A percentile compares a stretch with the other conserved stretches of the same genome.
phyloP scores from a whole-genome alignment of 2,797 vertebrate species.

The Tapirus indicus region DNA sequence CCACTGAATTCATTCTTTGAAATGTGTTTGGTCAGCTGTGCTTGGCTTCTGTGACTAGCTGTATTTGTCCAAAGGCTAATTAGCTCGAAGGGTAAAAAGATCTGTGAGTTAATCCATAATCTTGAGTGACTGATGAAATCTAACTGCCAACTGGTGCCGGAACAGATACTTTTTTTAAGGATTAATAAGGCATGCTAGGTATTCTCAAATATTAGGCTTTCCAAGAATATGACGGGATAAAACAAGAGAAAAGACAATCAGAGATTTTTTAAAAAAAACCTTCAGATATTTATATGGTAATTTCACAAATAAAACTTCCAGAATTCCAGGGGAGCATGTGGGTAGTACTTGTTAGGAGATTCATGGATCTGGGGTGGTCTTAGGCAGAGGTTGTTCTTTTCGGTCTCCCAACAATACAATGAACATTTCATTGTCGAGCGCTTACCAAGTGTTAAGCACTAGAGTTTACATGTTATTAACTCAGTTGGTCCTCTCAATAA shows the following conservation, averaged over 20 bases:
- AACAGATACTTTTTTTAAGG: background rate
- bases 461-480: background rate
- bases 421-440: background rate
- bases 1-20: constrained; percentile 14
- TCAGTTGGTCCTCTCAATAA: background rate
- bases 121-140: constrained; percentile 67
- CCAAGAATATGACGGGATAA: background rate
- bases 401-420: background rate
- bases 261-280: background rate
- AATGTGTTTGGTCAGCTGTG: constrained; percentile 74
- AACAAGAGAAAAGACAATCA: constrained; percentile 31
- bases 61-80: constrained; percentile 79
- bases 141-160: background rate
- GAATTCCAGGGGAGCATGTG: background rate
- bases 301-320: background rate
- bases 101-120: constrained; percentile 71
- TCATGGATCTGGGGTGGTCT: background rate
- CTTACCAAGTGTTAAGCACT: background rate
- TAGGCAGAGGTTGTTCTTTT: background rate
- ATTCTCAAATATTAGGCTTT: constrained; percentile 56
- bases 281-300: background rate
- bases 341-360: background rate
- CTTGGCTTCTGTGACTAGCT: constrained; percentile 61
- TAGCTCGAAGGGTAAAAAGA: constrained; percentile 71
- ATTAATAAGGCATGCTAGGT: constrained; percentile 55